Evolutionary conservation across 2,888 invertebrate species (phyloP), one percentile per base, ranked within the genome.

Genomic region (Cosmorhoe ocellata): DNA sequence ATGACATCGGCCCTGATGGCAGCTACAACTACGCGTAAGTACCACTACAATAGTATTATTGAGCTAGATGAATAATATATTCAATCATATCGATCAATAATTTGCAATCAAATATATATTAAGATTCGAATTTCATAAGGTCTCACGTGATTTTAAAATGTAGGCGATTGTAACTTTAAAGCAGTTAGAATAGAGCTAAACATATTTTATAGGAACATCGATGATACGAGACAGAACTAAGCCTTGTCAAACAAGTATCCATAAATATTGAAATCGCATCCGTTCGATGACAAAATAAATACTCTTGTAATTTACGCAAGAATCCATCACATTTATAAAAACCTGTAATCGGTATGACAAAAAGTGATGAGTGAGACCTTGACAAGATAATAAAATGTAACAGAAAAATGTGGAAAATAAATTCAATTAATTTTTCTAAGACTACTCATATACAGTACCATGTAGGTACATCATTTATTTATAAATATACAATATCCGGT

Each of bases 11-110:
- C 28, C 85, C 86, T 12, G 91, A 92, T 56, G 92, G 92, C 50
- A 79, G 77, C 51, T 92, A 84, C 75, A 75, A 62, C 58, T 91
- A 90, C 67, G 71, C 67, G 92, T 92, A 74, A 82, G 82, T 77
- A 33, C 40, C 24, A 5, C 24, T 6, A 24, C 18, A 18, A 18
- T 18, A 18, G 4, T 3, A 4, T 2, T 18, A 18, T 18, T 3
- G 3, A 3, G 2, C 18, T 18, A 18, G 18, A 18, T 18, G 4
- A 3, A 18, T 18, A 18, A 18, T 4, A n/a, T n/a, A n/a, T n/a
- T n/a, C n/a, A n/a, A n/a, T 24, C 24, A 24, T 7, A 4, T 24
- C 24, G 7, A 24, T 6, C 24, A 6, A 24, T 7, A 7, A 24
- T 1, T 7, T 24, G 7, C 24, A 24, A 24, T 24, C 24, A 24